A percentile compares a stretch with the other conserved stretches of the same genome.
phyloP scores from a whole-genome alignment of 2,797 vertebrate species.

The Craterocephalus amniculus region DNA sequence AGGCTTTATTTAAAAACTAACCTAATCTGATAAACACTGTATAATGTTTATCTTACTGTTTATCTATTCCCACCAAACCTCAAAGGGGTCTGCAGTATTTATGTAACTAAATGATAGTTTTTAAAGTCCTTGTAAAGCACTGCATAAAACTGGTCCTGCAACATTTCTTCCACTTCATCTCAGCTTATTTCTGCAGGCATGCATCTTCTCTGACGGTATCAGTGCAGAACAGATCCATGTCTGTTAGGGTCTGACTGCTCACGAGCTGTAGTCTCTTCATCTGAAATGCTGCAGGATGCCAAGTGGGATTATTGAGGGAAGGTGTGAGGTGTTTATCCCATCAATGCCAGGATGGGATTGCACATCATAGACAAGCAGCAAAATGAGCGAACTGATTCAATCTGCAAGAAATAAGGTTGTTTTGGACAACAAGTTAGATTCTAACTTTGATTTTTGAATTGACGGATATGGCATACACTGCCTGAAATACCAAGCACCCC shows the following conservation, averaged over 20 bases:
- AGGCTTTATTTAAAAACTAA: not conserved
- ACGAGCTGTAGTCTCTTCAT: slow-evolving; percentile 32
- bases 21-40: not conserved
- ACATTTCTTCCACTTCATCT: not conserved
- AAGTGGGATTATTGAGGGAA: slow-evolving; percentile 63
- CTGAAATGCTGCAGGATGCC: slow-evolving; percentile 60
- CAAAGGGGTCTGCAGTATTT: not conserved
- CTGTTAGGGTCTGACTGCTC: slow-evolving; percentile 52
- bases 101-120: not conserved
- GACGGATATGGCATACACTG: too few relatives aligned
- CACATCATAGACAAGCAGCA: slow-evolving; percentile 25
- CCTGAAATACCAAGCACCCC: too few relatives aligned
- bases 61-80: too few relatives aligned
- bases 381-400: not conserved
- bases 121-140: not conserved
- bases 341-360: slow-evolving; percentile 42
- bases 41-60: too few relatives aligned
- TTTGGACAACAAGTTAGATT: too few relatives aligned
- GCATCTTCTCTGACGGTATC: slow-evolving; percentile 32
- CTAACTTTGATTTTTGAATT: too few relatives aligned
- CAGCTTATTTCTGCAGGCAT: slow-evolving; percentile 17
- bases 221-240: slow-evolving; percentile 57
- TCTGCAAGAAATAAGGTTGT: too few relatives aligned
- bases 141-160: not conserved
- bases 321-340: slow-evolving; percentile 64